Conservation (phyloP, 53 echinoderm and acorn worm species). For the Crossaster papposus region DNA sequence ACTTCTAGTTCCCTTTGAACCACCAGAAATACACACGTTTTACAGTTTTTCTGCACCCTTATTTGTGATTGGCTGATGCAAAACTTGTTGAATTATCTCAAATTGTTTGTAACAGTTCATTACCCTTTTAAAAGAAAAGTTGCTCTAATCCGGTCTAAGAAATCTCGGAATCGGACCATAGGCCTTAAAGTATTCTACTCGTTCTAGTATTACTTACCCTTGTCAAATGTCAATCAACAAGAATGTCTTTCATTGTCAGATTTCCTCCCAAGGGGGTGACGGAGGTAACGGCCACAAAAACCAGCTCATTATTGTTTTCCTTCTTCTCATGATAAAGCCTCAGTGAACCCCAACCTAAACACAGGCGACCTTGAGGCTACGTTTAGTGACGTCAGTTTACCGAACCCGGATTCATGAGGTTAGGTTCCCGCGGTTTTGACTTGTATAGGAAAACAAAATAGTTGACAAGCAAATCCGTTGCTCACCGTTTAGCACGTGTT, state of each 20-base stretch:
- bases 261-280: neutral
- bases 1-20: too few relatives aligned
- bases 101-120: neutral
- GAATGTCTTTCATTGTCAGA: neutral
- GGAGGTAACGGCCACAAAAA: neutral
- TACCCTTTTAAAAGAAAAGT: neutral
- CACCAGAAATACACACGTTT: too few relatives aligned
- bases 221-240: neutral
- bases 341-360: slow-evolving; percentile 44
- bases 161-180: neutral
- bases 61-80: too few relatives aligned
- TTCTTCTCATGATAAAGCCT: slow-evolving; percentile 4
- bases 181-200: neutral
- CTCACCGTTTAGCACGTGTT: neutral
- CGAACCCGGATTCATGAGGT: neutral
- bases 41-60: too few relatives aligned
- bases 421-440: neutral
- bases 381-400: slow-evolving; percentile 36
- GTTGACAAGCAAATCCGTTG: neutral
- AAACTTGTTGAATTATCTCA: too few relatives aligned
- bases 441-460: neutral
- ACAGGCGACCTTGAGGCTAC: slow-evolving; percentile 37
- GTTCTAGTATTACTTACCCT: neutral
- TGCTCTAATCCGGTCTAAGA: neutral
- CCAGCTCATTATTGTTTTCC: too few relatives aligned